Evolutionary conservation across 2,888 invertebrate species (phyloP), one percentile per base, ranked within the genome.

Genomic region (Diaprepes abbreviatus): DNA sequence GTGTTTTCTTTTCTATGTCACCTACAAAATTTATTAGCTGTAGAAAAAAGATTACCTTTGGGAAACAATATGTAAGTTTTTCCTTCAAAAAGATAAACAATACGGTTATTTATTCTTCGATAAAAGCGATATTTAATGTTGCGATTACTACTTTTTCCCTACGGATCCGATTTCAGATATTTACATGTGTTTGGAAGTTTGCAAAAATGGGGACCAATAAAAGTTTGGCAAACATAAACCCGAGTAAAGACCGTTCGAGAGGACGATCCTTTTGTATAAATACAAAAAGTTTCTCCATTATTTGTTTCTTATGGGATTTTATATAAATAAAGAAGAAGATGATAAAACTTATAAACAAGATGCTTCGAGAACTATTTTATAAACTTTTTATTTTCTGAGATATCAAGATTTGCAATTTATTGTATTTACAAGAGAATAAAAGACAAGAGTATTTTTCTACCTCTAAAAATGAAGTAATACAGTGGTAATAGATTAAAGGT

Each of bases 171-270:
- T 45, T 43, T 59, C 38, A 43, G 40, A 59, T 59, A 59, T 59
- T 45, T 59, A 59, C 45, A 59, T 59, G 43, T 59, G 59, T 59
- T 45, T 59, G 43, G 43, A 59, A 59, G 45, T 59, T 59, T 59
- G 21, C 31, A 45, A 59, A 50, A 59, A 59, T 59, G 17, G 38
- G 43, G 45, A 17, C 59, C 59, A 59, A 59, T 59, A 59, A 59
- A 57, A 59, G 43, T 40, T 59, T 59, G n/a, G 45, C 31, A 50
- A 28, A 50, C 48, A 50, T 50, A 24, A 50, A 50, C 48, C 28
- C 28, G 48, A 21, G 48, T 28, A 50, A 24, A 28, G 48, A 28
- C 28, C 28, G 24, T 50, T 28, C 48, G 14, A 28, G 48, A 50
- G 1, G 48, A 21, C 48, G 12, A 28, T 50, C 24, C 48, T 50